Evolutionary conservation across 30 jellyfish, hydroid and myxozoan genomes (phyloP).

Genomic region (Pseudorhiza aurosa): DNA sequence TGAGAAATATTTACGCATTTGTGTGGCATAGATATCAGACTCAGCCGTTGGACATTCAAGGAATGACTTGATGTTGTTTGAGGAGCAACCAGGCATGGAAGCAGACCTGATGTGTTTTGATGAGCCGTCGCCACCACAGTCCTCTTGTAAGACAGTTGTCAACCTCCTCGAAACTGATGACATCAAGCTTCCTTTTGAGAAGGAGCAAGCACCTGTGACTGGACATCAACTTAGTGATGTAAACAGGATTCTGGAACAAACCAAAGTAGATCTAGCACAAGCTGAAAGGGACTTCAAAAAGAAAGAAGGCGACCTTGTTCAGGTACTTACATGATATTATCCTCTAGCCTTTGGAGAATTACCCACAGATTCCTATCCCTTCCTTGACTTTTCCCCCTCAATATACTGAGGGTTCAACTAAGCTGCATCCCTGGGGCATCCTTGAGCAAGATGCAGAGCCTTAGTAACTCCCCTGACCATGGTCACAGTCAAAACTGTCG

Average conservation of each 20-base stretch:
- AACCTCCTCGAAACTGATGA: constrained; percentile 15
- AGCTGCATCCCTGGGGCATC: no score
- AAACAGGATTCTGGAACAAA: constrained; percentile 1
- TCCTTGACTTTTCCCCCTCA: no score
- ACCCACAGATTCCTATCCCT: no score
- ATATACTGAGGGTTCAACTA: no score
- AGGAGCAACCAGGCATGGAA: neutral
- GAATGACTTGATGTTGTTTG: constrained; percentile 39
- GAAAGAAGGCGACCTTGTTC: constrained; percentile 14
- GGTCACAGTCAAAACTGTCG: no score
- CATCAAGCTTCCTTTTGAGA: neutral
- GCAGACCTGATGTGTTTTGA: constrained; percentile 30
- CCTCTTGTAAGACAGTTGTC: neutral
- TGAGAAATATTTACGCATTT: no score
- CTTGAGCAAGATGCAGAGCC: no score
- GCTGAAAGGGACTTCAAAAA: neutral
- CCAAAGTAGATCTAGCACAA: neutral
- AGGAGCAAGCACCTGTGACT: neutral
- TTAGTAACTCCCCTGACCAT: no score
- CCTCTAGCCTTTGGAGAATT: no score
- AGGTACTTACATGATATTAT: no score
- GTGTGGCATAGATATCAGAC: no score
- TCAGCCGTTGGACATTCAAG: no score
- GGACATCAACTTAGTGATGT: constrained; percentile 1
- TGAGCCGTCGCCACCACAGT: neutral